These are phyloP conservation scores for Sialia sialis DNA, from an alignment of 2,113 vertebrate genomes.

Conservation along the genomic window DNA sequence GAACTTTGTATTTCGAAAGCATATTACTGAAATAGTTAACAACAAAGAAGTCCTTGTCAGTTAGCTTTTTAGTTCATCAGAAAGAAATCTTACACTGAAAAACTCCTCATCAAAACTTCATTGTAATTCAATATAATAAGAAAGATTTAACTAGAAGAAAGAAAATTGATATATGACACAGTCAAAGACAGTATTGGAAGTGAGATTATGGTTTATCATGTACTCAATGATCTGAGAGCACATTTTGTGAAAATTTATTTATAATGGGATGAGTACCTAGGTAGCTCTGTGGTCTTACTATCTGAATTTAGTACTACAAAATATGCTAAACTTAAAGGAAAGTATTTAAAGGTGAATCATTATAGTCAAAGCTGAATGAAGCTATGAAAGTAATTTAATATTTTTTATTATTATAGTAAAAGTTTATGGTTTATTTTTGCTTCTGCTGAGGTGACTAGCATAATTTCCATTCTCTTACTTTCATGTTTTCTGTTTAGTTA, in stretches of 20 bases:
- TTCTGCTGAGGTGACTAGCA: not conserved
- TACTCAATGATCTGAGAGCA: not conserved
- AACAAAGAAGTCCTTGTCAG: constrained; percentile 41
- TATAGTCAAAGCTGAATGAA: not conserved
- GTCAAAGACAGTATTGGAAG: not conserved
- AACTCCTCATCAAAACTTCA: not conserved
- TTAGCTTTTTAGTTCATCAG: constrained; percentile 53
- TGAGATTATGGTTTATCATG: not conserved
- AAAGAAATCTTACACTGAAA: constrained; percentile 30
- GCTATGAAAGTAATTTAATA: not conserved
- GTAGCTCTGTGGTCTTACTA: not conserved
- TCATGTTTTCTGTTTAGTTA: not conserved
- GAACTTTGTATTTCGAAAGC: constrained; percentile 60
- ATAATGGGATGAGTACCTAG: not conserved
- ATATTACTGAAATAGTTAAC: constrained; percentile 49
- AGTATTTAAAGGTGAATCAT: not conserved
- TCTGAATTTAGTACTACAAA: not conserved
- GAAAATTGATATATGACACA: not conserved
- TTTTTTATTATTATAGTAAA: not conserved
- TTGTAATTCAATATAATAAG: not conserved
- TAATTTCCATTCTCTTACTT: not conserved
- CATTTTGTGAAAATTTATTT: constrained; percentile 5
- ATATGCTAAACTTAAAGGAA: not conserved
- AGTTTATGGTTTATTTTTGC: not conserved
- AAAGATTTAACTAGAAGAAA: constrained; percentile 14